phyloP scores from a whole-genome alignment of 1,140 invertebrate species.

The Pemphigus obesinymphae region DNA sequence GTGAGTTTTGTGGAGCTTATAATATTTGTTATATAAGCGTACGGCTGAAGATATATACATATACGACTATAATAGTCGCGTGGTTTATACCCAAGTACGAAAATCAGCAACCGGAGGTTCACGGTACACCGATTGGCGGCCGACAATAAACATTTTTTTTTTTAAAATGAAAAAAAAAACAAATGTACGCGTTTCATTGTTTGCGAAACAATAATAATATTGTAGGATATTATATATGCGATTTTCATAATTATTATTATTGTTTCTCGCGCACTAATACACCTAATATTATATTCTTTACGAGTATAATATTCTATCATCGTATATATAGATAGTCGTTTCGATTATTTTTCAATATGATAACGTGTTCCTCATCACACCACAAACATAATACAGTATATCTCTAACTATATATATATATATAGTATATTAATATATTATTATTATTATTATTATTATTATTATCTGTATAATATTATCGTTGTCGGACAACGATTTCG shows the following conservation, averaged over 20 bases:
- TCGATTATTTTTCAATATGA: too few relatives aligned
- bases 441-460: too few relatives aligned
- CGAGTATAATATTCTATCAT: not conserved
- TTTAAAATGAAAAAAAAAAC: not conserved
- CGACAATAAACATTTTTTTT: not conserved
- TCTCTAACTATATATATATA: not conserved
- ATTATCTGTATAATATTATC: too few relatives aligned
- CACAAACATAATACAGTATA: too few relatives aligned
- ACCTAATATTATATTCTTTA: too few relatives aligned
- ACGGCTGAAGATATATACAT: not conserved
- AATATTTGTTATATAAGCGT: not conserved
- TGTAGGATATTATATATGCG: not conserved
- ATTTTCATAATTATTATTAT: slow-evolving; percentile 5
- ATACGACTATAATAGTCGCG: too few relatives aligned
- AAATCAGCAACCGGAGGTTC: not conserved
- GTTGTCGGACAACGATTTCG: not conserved
- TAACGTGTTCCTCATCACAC: too few relatives aligned
- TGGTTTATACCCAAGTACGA: not conserved
- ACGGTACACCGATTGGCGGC: not conserved
- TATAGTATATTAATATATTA: not conserved
- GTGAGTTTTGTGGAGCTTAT: not conserved
- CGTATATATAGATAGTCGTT: not conserved
- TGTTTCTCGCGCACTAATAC: not conserved
- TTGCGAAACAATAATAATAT: not conserved
- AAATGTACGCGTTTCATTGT: not conserved